Base-by-base conservation (phyloP, 2,888 invertebrate species). In the Cataglyphis cursor region DNA sequence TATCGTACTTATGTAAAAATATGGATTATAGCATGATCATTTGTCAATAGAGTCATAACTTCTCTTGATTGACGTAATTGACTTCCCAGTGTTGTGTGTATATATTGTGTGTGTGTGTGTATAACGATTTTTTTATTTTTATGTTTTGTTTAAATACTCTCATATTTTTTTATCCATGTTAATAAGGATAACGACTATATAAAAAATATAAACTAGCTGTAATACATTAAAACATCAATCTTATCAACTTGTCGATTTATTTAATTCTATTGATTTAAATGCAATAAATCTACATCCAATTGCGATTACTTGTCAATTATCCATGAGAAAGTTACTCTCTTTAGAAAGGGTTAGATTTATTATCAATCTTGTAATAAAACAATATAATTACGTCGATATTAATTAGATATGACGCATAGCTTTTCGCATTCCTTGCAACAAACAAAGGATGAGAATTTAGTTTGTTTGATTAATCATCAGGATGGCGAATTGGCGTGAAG, bases 401-500 rank as follows among this genome's bases (percentile, higher is more conserved):
- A 44, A 70, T 57, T 68, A n/a, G 28, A 76, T 35, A 35, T 44
- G 12, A 8, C 51, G 38, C n/a, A 38, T 38, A 51, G 6, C 5
- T 75, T 24, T 76, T 76, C 35, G n/a, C 12, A 44, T 78, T 59
- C 31, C 65, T 21, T 35, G 15, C 15, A 9, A n/a, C n/a, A 41
- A 31, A 31, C 72, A 12, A 24, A 59, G 18, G 18, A 73, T 35
- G 12, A 65, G 21, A 65, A 28, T 76, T 76, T 61, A 54, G 21
- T 21, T 35, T 12, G 9, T 78, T 72, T 72, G 31, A 73, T 80
- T 80, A 80, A 80, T 80, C 74, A 64, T 73, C 59, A 31, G 21
- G 12, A 57, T 35, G 57, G 59, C 59, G 44, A 80, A 59, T 80
- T 65, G 66, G 76, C 31, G 84, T 24, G 44, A 84, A 84, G 81